A percentile compares a stretch with the other conserved stretches of the same genome.
These are phyloP conservation scores for Enteromius mattozi DNA, from an alignment of 2,797 vertebrate genomes.

Conservation along the genomic window DNA sequence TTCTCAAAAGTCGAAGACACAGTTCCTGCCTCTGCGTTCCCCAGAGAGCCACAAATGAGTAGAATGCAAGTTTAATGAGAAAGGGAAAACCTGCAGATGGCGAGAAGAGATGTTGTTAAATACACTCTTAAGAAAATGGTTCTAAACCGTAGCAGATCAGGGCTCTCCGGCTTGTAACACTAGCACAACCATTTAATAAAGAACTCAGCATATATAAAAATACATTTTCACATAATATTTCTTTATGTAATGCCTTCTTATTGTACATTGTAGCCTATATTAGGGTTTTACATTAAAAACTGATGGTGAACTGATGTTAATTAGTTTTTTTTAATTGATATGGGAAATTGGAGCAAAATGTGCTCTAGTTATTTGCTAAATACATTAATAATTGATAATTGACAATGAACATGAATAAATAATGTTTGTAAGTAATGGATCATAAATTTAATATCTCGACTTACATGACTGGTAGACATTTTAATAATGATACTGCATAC, in stretches of 20 bases:
- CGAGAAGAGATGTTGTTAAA: constrained; percentile 15
- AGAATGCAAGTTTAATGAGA: constrained; percentile 40
- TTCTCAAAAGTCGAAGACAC: constrained; percentile 31
- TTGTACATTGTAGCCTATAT: neutral
- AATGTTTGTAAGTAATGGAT: neutral
- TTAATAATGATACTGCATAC: neutral
- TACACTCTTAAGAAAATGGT: neutral
- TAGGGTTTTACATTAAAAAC: neutral
- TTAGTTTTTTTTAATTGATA: neutral
- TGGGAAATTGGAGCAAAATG: neutral
- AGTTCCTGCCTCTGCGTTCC: constrained; percentile 3
- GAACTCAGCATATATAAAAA: neutral
- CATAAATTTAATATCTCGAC: neutral
- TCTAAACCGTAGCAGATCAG: neutral
- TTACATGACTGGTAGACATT: neutral
- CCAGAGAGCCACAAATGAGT: constrained; percentile 36
- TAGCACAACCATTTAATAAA: neutral
- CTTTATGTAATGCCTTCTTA: neutral
- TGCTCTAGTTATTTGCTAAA: neutral
- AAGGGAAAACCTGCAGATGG: constrained; percentile 6
- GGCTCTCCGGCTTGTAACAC: neutral
- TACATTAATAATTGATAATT: neutral
- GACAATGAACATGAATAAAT: neutral
- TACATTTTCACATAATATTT: neutral
- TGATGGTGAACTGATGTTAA: neutral